These are phyloP conservation scores for Brachypterus glaber DNA, from an alignment of 2,888 invertebrate genomes.

Conservation along the genomic window DNA sequence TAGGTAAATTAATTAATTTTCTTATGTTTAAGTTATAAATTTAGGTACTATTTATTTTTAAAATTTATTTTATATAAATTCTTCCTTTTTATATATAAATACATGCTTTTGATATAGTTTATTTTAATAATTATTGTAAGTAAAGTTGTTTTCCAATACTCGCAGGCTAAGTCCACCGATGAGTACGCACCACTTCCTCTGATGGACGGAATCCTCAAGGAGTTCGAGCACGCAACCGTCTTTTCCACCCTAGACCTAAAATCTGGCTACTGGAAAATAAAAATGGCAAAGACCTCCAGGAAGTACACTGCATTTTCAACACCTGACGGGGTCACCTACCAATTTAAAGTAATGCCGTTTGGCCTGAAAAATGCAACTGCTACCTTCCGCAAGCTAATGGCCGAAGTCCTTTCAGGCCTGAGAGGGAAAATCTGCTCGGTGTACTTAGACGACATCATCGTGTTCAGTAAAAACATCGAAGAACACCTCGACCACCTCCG, in stretches of 20 bases:
- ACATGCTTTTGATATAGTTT: too few relatives aligned
- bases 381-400: conserved; percentile 9
- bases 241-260: conserved; percentile 11
- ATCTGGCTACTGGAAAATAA: conserved; percentile 9
- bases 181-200: conserved; percentile 2
- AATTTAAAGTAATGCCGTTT: conserved; percentile 12
- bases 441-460: conserved; percentile 28
- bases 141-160: too few relatives aligned
- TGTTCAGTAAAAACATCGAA: conserved; percentile 13
- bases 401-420: conserved; percentile 6
- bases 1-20: too few relatives aligned
- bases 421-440: conserved; percentile 16
- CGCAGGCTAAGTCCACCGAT: too few relatives aligned
- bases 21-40: too few relatives aligned
- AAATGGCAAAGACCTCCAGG: neutral
- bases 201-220: conserved; percentile 8
- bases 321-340: conserved; percentile 8
- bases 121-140: too few relatives aligned
- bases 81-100: too few relatives aligned
- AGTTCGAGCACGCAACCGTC: conserved; percentile 6
- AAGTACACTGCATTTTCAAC: conserved; percentile 10
- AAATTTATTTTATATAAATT: too few relatives aligned
- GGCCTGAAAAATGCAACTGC: conserved; percentile 9
- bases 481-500: conserved; percentile 18
- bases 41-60: too few relatives aligned